Evolutionary conservation across 2,113 vertebrate genomes (phyloP), one percentile per base, ranked within the genome.

Genomic region (Hippopotamus amphibius): DNA sequence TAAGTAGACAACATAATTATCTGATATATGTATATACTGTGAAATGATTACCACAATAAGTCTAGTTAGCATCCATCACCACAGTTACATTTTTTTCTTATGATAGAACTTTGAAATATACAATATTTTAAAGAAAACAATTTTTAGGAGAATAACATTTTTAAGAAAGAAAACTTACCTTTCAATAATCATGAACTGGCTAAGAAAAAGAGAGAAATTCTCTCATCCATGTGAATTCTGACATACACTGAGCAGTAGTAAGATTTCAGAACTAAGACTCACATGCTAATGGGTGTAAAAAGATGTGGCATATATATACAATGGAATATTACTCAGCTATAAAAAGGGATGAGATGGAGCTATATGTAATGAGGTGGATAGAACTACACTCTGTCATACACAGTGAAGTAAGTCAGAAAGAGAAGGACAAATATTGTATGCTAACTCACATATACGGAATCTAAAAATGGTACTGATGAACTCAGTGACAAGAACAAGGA

Each of bases 151-250:
- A 66, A 88, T 89, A 26, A 63, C 84, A 87, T 79, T 87, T 72
- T 95, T 92, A 69, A 77, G 19, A 77, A 95, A 77, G 30, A 88
- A 96, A 57, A 79, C 59, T 79, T 86, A 93, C 28, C 65, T 88
- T 63, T 77, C 66, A 48, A 76, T 83, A 90, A 50, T 65, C 30
- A 84, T 33, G 63, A 69, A 69, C 26, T 65, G 22, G 55, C 24
- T 92, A 48, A 77, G 72, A 77, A 82, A 92, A 43, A n/a, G 41
- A 71, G 61, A 82, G 28, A 69, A 63, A 63, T 83, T 77, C 61
- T 95, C 50, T 84, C 24, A 57, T 21, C 17, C 2, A 21, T 41
- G 19, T 33, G 61, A 83, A 37, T 55, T 84, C 53, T 88, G 68
- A 66, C 59, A 91, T 37, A 79, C 6, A 69, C 30, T 83, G 19